Evolutionary conservation across 1,140 invertebrate species (phyloP).

Genomic region (Drosophila yakuba): DNA sequence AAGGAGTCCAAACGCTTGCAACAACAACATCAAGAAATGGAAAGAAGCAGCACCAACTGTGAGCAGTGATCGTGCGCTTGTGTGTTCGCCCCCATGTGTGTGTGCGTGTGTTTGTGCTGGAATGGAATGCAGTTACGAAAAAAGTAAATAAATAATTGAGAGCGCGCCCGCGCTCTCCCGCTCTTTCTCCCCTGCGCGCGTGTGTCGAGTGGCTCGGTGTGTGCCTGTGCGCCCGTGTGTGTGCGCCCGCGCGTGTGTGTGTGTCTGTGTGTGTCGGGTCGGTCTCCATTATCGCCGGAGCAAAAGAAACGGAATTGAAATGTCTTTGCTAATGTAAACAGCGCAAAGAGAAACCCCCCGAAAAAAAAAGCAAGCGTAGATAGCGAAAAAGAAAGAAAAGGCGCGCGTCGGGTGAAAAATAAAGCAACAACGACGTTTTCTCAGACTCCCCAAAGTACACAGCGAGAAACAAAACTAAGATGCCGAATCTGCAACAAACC

Average conservation of each 20-base stretch:
- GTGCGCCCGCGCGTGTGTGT: constrained; percentile 1
- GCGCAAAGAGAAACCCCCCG: constrained; percentile 60
- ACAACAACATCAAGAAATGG: constrained; percentile 46
- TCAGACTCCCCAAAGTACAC: constrained; percentile 29
- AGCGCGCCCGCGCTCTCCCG: constrained; percentile 65
- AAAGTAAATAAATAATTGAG: constrained; percentile 78
- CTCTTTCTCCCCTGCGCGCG: constrained; percentile 29
- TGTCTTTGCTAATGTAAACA: constrained; percentile 63
- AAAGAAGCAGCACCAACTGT: constrained; percentile 34
- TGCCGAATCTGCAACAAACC: constrained; percentile 71
- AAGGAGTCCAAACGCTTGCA: constrained; percentile 42
- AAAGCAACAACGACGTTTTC: constrained; percentile 44
- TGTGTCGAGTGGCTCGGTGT: not conserved
- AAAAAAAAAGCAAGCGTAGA: constrained; percentile 38
- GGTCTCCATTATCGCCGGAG: constrained; percentile 50
- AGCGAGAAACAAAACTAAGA: constrained; percentile 41
- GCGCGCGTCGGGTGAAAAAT: constrained; percentile 64
- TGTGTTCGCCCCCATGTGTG: constrained; percentile 20
- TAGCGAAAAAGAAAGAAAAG: constrained; percentile 55
- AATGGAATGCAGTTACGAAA: constrained; percentile 83
- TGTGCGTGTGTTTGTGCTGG: constrained; percentile 60
- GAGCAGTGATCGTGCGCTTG: constrained; percentile 47
- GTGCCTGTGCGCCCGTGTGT: not conserved
- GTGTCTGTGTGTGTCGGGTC: not conserved
- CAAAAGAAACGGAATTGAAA: constrained; percentile 40